These are phyloP conservation scores for Sminthurides bifidus DNA, from an alignment of 1,140 invertebrate genomes.

Conservation along the genomic window DNA sequence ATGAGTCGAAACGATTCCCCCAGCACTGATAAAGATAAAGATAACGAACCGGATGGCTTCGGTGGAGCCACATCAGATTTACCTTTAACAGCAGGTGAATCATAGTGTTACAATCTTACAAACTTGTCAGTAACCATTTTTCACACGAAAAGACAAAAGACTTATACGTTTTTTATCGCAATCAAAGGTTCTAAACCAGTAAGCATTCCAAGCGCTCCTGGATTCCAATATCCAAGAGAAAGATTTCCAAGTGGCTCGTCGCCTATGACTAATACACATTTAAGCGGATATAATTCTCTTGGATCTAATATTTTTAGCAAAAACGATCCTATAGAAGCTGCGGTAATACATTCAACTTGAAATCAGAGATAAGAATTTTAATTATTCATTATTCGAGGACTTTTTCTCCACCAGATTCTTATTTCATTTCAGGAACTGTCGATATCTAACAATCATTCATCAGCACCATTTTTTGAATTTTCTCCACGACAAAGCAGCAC, in stretches of 20 bases:
- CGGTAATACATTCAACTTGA: slow-evolving; percentile 1
- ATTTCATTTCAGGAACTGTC: too few relatives aligned
- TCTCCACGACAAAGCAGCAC: slow-evolving; percentile 19
- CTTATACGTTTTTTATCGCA: not conserved
- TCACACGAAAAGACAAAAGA: not conserved
- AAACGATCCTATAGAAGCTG: slow-evolving; percentile 20
- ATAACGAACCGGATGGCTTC: slow-evolving; percentile 21
- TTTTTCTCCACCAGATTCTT: not conserved
- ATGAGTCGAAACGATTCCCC: slow-evolving; percentile 29
- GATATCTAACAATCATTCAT: slow-evolving; percentile 11
- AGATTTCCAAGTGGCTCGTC: slow-evolving; percentile 29
- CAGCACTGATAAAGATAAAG: slow-evolving; percentile 23
- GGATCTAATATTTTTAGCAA: slow-evolving; percentile 23
- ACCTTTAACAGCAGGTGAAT: slow-evolving; percentile 3
- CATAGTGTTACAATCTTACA: not conserved
- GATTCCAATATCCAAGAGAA: slow-evolving; percentile 26
- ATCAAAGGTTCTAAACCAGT: slow-evolving; percentile 26
- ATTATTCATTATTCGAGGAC: not conserved
- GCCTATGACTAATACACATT: slow-evolving; percentile 25
- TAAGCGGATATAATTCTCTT: slow-evolving; percentile 21
- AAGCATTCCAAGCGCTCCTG: slow-evolving; percentile 24
- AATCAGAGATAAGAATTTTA: not conserved
- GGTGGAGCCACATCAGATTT: slow-evolving; percentile 9
- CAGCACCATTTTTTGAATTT: slow-evolving; percentile 26
- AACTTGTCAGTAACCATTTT: not conserved